Base-by-base conservation (phyloP, 2,888 invertebrate species). In the Apodemia hepburni region DNA sequence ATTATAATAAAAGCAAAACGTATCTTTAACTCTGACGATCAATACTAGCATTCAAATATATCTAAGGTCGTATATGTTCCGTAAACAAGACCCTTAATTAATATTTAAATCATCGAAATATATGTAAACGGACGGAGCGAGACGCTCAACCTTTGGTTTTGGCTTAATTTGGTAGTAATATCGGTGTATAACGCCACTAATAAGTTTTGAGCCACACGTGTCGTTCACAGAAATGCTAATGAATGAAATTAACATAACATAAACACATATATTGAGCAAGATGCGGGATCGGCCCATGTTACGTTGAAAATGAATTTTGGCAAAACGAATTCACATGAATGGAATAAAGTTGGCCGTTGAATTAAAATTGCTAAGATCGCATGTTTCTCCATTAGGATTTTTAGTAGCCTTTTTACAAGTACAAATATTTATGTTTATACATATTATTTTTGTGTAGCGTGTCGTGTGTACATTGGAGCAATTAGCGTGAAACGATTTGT, bases 401-500 rank as follows among this genome's bases (percentile, higher is more conserved):
- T 51, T 51, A 18, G 27, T 18, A 11, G 51, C 2, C 18, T 51
- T 18, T 33, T 42, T 42, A 42, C 4, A 12, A 42, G 12, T 42
- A 42, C 42, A 42, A 42, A 15, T 15, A 42, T 42, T 15, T 42
- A 42, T 15, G 15, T 42, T 42, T 15, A 42, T 15, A 42, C 42
- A 15, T 15, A 42, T 42, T 15, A 42, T 42, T 15, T 42, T 42
- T 42, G 42, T 15, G 42, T 42, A 6, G 42, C 42, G 42, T 42
- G 42, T 42, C n/a, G 42, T 15, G 15, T 42, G 42, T 42, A n/a
- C 15, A 42, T 42, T 42, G 77, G 77, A 79, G 79, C 81, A 80
- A 82, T 80, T 81, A 83, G 78, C 76, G 74, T 72, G 72, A 73
- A 80, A 79, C 76, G 74, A 81, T 81, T 82, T 78, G 78, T 81